Evolutionary conservation across 2,113 vertebrate genomes (phyloP), one percentile per base, ranked within the genome.

Genomic region (Hippocampus abdominalis): DNA sequence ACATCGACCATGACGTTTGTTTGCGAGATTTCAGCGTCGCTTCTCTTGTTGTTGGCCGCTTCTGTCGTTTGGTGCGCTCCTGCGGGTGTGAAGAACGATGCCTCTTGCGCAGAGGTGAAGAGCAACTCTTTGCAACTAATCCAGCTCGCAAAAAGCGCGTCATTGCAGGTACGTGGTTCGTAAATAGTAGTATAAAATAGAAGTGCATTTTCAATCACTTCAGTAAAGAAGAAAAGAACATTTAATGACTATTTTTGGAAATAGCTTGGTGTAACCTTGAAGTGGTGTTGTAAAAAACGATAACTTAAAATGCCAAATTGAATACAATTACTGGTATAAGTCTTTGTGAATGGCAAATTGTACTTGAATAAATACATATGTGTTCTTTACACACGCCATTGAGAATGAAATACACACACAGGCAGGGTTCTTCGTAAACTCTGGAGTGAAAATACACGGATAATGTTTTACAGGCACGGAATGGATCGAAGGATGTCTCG

Each of bases 81-180:
- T 0, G 1, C 57, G 29, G 59, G 3, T 0, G 13, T 1, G 21
- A 71, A 62, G 0, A 69, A 77, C 1, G 23, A 64, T 8, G 27
- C 23, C 0, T 6, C 32, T 6, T 91, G 88, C 1, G 7, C 0
- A 0, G 69, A 25, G 0, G 62, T 82, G 0, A 39, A 9, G 13
- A n/a, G 0, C 18, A 82, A 75, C 21, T 82, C 86, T 0, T 2
- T 77, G 40, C 23, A 18, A 16, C 64, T 92, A 0, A 89, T 87
- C 7, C n/a, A 21, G 3, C 8, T 75, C 0, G 85, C 86, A 3
- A 81, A 62, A 66, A 20, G 0, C 3, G 67, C 78, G 0, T 75
- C 74, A 4, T 0, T n/a, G 0, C 16, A 77, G 85, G 90, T 90
- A 20, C 59, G 86, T 72, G 2, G 11, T 48, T n/a, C 49, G 1